Evolutionary conservation across 2,797 vertebrate species (phyloP), one percentile per base, ranked within the genome.

Genomic region (Vireo griseus): DNA sequence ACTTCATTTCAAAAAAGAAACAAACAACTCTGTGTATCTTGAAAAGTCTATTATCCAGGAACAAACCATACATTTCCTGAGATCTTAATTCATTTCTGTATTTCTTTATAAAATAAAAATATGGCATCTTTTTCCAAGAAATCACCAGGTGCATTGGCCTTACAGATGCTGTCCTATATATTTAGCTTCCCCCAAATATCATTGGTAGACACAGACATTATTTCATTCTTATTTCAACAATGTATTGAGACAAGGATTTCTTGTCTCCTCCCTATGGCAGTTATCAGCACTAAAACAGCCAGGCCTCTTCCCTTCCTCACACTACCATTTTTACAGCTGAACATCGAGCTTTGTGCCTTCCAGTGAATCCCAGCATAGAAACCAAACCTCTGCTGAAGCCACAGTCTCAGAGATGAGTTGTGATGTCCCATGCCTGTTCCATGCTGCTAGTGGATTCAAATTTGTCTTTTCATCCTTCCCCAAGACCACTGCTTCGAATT

Each of bases 21-120:
- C 33, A 69, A 73, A 39, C 3, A 40, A 2, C 45, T 42, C n/a
- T 54, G 15, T 51, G 15, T 24, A 35, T 82, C 31, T 69, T 87
- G 67, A 82, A 94, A 82, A 85, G 11, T 21, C 51, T 13, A 25
- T 51, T 89, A 51, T 84, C 6, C 13, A 29, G 25, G 21, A 67
- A 55, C 5, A 69, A 93, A 16, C 31, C 9, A 17, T 42, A 24
- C 15, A 75, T 73, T 73, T 37, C 9, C 33, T 55, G n/a, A 65
- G 40, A 59, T 77, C 16, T 57, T 55, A 5, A 44, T 86, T 69
- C 16, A 57, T 84, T 71, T 69, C n/a, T 44, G 4, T 40, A 29
- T 69, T 91, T 35, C 25, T 85, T 89, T 72, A 58, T 39, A 44
- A 93, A 76, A 66, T n/a, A 3, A 57, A 66, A 67, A 47, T 42